Conservation (phyloP, 2,888 invertebrate genomes). For the Andrena haemorrhoa region DNA sequence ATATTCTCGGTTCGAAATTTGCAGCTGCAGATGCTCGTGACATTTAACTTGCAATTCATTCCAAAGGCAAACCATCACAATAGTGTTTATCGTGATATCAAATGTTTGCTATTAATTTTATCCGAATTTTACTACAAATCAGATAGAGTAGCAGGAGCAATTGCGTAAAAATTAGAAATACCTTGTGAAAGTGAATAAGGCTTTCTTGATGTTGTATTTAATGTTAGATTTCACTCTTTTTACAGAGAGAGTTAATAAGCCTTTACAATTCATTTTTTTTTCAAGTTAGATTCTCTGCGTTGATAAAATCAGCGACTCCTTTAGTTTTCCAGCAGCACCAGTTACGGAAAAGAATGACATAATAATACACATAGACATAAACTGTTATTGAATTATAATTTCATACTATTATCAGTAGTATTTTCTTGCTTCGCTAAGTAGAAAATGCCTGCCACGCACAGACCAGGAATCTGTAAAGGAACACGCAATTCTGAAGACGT, state of each 20-base stretch:
- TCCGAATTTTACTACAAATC: no score
- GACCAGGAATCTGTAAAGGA: not conserved
- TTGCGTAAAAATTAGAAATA: no score
- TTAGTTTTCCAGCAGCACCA: no score
- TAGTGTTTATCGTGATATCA: not conserved
- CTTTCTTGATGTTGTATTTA: no score
- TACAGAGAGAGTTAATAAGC: not conserved
- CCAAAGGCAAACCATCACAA: not conserved
- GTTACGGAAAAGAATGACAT: no score
- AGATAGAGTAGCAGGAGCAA: no score
- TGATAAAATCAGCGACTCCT: no score
- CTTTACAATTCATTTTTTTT: not conserved
- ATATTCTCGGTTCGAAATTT: constrained; percentile 3
- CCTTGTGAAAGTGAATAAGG: no score
- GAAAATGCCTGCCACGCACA: not conserved
- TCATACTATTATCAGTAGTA: not conserved
- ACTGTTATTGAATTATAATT: not conserved
- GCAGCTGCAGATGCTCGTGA: no score
- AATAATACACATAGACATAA: not conserved
- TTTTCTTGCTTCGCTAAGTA: not conserved
- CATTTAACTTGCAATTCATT: no score
- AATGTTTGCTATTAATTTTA: not conserved
- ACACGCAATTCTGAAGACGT: not conserved
- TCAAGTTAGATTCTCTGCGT: no score
- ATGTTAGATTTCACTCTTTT: no score